Evolutionary conservation across 2,113 vertebrate species (phyloP), one percentile per base, ranked within the genome.

Genomic region (Pantherophis guttatus): DNA sequence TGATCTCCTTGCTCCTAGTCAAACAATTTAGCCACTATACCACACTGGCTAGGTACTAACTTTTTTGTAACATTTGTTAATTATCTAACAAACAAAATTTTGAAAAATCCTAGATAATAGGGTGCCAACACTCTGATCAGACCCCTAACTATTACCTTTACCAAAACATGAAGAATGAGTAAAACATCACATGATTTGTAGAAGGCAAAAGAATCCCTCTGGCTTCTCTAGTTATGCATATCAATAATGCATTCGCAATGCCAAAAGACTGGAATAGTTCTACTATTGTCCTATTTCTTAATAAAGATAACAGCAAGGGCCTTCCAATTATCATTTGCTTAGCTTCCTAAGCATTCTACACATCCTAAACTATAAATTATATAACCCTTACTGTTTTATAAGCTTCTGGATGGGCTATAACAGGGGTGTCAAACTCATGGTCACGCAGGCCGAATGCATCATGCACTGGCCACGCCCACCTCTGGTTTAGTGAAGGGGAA

Each of bases 361-460:
- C 24, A 62, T 62, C 26, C 26, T 62, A 62, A 29, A 62, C 21
- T 29, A 62, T n/a, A 33, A n/a, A 70, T 33, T n/a, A 70, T n/a
- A 70, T 70, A n/a, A 33, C 4, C 11, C 29, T 70, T 15, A 17
- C 65, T 15, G 12, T 33, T 70, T 70, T 70, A n/a, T n/a, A 70
- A 33, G 13, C 29, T 70, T 70, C 65, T 15, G 65, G 29, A 33
- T 75, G 65, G 65, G 29, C n/a, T 75, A 75, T 5, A 33, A 33
- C 4, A n/a, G 13, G 29, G 1, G 57, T 58, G 57, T 58, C 19
- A 57, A 21, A 57, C 19, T 57, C 21, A 0, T 57, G 19, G 21
- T 7, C 57, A 50, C 7, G 0, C 0, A 0, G 21, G 7, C 21
- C 57, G 0, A 2, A 58, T 58, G 57, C 7, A 19, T 23, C 21